These are phyloP conservation scores for Crossoptilon crossoptilon DNA, from an alignment of 2,797 vertebrate genomes.

Conservation along the genomic window DNA sequence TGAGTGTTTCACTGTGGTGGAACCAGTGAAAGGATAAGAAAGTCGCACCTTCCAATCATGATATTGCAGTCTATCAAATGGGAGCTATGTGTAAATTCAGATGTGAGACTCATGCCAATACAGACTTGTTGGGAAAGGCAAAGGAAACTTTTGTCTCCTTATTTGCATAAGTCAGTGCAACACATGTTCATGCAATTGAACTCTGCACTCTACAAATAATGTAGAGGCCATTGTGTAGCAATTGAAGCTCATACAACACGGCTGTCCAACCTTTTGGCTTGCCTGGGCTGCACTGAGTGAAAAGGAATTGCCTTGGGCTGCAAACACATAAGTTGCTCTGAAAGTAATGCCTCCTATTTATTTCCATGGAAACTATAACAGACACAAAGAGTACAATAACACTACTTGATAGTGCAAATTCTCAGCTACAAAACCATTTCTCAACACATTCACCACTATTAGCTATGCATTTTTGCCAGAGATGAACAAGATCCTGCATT, in stretches of 20 bases:
- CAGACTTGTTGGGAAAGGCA: neutral
- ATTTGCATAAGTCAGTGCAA: neutral
- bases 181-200: neutral
- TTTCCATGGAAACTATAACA: too few relatives aligned
- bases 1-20: neutral
- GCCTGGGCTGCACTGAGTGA: too few relatives aligned
- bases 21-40: neutral
- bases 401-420: too few relatives aligned
- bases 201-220: neutral
- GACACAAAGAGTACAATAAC: too few relatives aligned
- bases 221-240: neutral
- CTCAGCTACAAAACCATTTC: too few relatives aligned
- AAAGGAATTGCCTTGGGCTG: too few relatives aligned
- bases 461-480: too few relatives aligned
- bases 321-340: too few relatives aligned
- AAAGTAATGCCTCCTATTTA: too few relatives aligned
- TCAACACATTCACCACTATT: too few relatives aligned
- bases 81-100: neutral
- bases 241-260: neutral
- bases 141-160: neutral
- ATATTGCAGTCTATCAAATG: neutral
- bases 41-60: neutral
- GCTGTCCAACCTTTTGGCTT: too few relatives aligned
- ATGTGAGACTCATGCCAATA: neutral
- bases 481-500: too few relatives aligned